Percentiles rank a stretch among this genome's conserved stretches.
phyloP scores from a whole-genome alignment of 2,888 invertebrate genomes.

The Gnatocerus cornutus region DNA sequence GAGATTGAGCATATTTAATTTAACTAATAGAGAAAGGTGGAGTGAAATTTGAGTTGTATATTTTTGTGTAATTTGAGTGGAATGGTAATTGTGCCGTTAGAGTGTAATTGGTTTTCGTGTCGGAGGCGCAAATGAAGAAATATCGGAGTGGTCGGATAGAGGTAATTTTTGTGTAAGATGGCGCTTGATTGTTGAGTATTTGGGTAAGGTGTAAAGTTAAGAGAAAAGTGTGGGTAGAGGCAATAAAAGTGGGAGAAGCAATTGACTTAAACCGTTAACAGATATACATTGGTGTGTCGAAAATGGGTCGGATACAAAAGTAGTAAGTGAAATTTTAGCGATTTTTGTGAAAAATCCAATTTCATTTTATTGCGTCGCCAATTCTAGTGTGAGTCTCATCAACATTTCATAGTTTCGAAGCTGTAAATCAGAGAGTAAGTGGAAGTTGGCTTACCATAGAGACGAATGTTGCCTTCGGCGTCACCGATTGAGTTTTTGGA shows the following conservation, averaged over 20 bases:
- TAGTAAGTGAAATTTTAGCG: slow-evolving; percentile 62
- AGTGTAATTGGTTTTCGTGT: slow-evolving; percentile 43
- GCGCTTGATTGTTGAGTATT: slow-evolving; percentile 45
- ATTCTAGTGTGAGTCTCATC: slow-evolving; percentile 72
- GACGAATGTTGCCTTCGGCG: slow-evolving; percentile 90
- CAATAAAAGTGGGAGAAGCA: slow-evolving; percentile 63
- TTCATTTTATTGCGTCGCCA: slow-evolving; percentile 68
- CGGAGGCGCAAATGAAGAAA: slow-evolving; percentile 44
- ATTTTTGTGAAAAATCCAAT: slow-evolving; percentile 69
- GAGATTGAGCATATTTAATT: slow-evolving; percentile 24
- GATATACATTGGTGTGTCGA: slow-evolving; percentile 54
- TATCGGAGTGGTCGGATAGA: slow-evolving; percentile 29
- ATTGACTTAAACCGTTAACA: slow-evolving; percentile 59
- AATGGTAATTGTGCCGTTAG: slow-evolving; percentile 33
- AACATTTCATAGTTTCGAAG: slow-evolving; percentile 70
- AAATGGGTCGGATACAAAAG: slow-evolving; percentile 56
- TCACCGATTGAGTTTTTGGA: slow-evolving; percentile 95
- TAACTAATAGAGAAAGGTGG: slow-evolving; percentile 9
- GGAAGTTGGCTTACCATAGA: slow-evolving; percentile 82
- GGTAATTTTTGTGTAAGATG: slow-evolving; percentile 39
- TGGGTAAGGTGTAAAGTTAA: slow-evolving; percentile 49
- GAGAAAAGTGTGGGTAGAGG: slow-evolving; percentile 63
- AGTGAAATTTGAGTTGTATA: slow-evolving; percentile 32
- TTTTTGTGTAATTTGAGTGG: slow-evolving; percentile 35
- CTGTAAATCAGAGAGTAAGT: slow-evolving; percentile 68